Percentiles rank a stretch among this genome's conserved stretches.
These are phyloP conservation scores for Eupleurogrammus muticus DNA, from an alignment of 2,797 vertebrate genomes.

Conservation along the genomic window DNA sequence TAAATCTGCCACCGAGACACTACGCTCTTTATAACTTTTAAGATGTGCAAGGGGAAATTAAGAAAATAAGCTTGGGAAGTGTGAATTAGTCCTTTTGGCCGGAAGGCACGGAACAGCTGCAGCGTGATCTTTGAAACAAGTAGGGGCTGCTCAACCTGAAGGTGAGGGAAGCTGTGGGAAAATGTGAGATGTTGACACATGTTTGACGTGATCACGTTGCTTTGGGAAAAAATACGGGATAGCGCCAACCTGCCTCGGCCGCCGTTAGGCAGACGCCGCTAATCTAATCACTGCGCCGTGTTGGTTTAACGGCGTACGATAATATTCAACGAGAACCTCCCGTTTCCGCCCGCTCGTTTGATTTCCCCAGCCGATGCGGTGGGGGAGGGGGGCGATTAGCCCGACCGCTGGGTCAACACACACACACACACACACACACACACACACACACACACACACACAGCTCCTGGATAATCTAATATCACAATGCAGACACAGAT, in stretches of 20 bases:
- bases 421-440: conserved; percentile 32
- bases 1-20: conserved; percentile 9
- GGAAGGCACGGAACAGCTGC: conserved; percentile 6
- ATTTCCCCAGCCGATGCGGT: conserved; percentile 58
- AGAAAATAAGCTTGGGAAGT: neutral
- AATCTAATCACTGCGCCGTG: conserved; percentile 72
- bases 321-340: conserved; percentile 50
- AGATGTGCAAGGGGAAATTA: conserved; percentile 5
- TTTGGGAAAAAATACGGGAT: conserved; percentile 43
- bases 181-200: conserved; percentile 40
- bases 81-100: conserved; percentile 6
- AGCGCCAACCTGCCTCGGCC: conserved; percentile 54
- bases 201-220: conserved; percentile 53
- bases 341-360: conserved; percentile 55
- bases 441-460: conserved; percentile 20
- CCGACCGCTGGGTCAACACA: conserved; percentile 34
- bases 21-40: conserved; percentile 3
- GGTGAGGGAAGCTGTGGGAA: conserved; percentile 15
- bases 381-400: conserved; percentile 63
- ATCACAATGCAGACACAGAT: conserved; percentile 44
- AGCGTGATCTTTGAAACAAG: conserved; percentile 7
- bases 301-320: conserved; percentile 70
- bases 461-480: conserved; percentile 61
- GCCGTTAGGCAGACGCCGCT: conserved; percentile 54
- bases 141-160: neutral